Percentiles rank a stretch among this genome's conserved stretches.
Evolutionary conservation across 2,797 vertebrate species (phyloP).

Genomic region (Fundulus diaphanus): DNA sequence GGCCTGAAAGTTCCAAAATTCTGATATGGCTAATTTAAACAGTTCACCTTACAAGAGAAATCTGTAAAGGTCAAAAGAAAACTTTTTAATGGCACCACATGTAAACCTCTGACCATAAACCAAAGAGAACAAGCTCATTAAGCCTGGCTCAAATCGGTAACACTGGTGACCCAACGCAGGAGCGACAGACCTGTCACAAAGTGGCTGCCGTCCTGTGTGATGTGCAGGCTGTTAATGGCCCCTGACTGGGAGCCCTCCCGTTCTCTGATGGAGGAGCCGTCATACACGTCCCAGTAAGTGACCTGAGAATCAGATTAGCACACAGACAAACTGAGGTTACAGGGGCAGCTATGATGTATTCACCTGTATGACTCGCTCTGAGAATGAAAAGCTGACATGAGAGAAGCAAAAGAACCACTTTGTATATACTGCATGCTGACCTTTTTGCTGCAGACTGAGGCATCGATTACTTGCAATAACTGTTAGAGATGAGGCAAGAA

Average conservation of each 20-base stretch:
- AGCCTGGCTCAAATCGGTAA: not conserved
- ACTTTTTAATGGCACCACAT: not conserved
- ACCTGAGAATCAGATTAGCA: conserved; percentile 73
- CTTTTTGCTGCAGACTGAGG: conserved; percentile 1
- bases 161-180: not conserved
- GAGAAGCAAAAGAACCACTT: not conserved
- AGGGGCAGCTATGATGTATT: not conserved
- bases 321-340: not conserved
- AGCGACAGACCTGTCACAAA: conserved; percentile 86
- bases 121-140: not conserved
- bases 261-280: conserved; percentile 85
- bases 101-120: not conserved
- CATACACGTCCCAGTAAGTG: conserved; percentile 88
- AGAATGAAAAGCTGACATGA: not conserved
- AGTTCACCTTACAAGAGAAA: not conserved
- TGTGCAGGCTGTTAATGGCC: conserved; percentile 87
- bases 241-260: conserved; percentile 85
- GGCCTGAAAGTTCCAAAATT: not conserved
- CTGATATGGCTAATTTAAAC: not conserved
- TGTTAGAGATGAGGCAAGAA: too few relatives aligned
- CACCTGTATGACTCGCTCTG: not conserved
- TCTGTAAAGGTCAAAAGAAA: not conserved
- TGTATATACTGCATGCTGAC: conserved; percentile 5
- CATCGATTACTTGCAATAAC: not conserved
- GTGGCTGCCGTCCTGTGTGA: conserved; percentile 81